These are phyloP conservation scores for Synergus gifuensis DNA, from an alignment of 2,888 invertebrate genomes.

Conservation along the genomic window DNA sequence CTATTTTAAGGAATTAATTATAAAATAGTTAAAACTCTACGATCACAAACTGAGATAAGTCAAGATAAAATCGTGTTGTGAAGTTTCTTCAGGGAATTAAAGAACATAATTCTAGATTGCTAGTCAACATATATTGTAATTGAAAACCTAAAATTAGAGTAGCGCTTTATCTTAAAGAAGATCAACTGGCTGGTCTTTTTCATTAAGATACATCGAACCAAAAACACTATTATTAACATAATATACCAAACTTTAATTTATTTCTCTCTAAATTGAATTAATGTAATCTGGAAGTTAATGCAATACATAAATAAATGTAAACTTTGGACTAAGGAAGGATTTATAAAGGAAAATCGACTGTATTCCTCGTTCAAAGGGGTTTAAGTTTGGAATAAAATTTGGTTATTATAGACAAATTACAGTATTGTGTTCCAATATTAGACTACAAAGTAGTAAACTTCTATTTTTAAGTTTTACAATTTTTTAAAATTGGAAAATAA, in stretches of 20 bases:
- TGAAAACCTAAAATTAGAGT: constrained; percentile 12
- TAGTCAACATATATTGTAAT: neutral
- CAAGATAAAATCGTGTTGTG: neutral
- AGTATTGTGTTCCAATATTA: too few relatives aligned
- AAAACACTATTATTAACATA: neutral
- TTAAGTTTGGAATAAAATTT: too few relatives aligned
- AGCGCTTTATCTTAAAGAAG: neutral
- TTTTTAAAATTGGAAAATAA: too few relatives aligned
- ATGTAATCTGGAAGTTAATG: neutral
- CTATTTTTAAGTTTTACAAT: too few relatives aligned
- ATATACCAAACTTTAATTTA: neutral
- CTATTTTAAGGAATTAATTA: neutral
- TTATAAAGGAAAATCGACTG: too few relatives aligned
- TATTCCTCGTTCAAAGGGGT: too few relatives aligned
- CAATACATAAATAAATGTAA: neutral
- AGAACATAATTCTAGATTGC: neutral
- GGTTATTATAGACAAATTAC: too few relatives aligned
- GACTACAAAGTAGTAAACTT: too few relatives aligned
- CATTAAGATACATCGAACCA: neutral
- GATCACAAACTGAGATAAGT: neutral
- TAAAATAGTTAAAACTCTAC: neutral
- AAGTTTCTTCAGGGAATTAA: neutral
- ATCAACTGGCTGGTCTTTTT: neutral
- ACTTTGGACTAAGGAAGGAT: neutral
- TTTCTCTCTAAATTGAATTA: neutral